These are phyloP conservation scores for Drosophila mojavensis DNA, from an alignment of 1,140 invertebrate genomes.

Conservation along the genomic window DNA sequence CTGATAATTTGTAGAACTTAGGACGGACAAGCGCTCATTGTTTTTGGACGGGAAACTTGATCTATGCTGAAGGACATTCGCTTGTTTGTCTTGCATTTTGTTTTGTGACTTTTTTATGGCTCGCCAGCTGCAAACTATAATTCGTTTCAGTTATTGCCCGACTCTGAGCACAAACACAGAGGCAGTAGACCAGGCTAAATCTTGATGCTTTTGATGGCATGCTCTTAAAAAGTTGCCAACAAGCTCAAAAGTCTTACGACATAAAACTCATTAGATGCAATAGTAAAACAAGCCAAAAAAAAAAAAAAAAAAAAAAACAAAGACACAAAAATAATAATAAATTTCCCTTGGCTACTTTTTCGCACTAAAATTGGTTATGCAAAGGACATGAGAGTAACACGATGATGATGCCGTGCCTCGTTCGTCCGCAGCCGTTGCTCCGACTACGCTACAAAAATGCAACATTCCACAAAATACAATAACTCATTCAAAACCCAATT, in stretches of 20 bases:
- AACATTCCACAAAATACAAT: conserved; percentile 73
- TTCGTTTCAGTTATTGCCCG: conserved; percentile 24
- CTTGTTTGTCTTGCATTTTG: conserved; percentile 22
- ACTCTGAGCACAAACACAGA: conserved; percentile 8
- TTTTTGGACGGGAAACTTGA: conserved; percentile 41
- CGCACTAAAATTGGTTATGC: background rate
- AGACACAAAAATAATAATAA: background rate
- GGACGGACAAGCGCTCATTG: conserved; percentile 20
- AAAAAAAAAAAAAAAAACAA: background rate
- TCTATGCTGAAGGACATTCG: conserved; percentile 40
- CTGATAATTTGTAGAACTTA: conserved; percentile 68
- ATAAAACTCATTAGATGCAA: conserved; percentile 38
- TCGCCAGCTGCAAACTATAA: conserved; percentile 46
- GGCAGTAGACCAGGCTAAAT: background rate
- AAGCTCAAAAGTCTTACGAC: conserved; percentile 15
- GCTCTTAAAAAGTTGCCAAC: conserved; percentile 17
- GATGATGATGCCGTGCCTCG: background rate
- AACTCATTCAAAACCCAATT: conserved; percentile 82
- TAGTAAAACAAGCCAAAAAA: background rate
- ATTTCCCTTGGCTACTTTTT: conserved; percentile 15
- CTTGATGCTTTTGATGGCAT: conserved; percentile 8
- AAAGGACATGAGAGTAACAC: background rate
- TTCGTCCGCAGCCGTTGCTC: background rate
- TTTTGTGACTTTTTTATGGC: conserved; percentile 51
- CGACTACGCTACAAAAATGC: conserved; percentile 51